A percentile compares a stretch with the other conserved stretches of the same genome.
Conservation (phyloP, 2,888 invertebrate genomes). For the Philonicus albiceps region DNA sequence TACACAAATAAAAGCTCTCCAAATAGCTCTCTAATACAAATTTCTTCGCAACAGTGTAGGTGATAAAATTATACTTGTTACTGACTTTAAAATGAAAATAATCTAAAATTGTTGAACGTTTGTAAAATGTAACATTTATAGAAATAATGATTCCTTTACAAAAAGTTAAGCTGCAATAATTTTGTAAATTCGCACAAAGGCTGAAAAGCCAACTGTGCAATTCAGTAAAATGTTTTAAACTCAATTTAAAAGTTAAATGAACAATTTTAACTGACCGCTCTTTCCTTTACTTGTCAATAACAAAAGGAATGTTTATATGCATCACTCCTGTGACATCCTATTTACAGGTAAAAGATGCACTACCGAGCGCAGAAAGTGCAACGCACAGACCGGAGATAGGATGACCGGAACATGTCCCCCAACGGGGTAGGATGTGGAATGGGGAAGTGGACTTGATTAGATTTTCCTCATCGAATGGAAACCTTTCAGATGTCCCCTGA, state of each 20-base stretch:
- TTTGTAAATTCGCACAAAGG: too few species aligned
- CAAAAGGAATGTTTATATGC: background rate
- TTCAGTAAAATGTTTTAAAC: background rate
- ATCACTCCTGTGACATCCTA: background rate
- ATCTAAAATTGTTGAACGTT: too few species aligned
- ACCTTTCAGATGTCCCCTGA: background rate
- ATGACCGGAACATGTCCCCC: background rate
- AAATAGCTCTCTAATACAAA: too few species aligned
- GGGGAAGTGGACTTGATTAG: background rate
- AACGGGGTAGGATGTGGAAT: background rate
- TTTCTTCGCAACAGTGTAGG: too few species aligned
- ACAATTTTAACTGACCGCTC: background rate
- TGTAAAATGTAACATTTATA: too few species aligned
- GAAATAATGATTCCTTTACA: too few species aligned
- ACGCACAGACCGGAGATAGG: background rate
- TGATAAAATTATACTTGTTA: too few species aligned
- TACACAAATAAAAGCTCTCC: too few species aligned
- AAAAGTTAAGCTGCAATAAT: too few species aligned
- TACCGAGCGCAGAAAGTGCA: background rate
- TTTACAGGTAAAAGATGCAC: background rate
- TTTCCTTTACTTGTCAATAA: background rate
- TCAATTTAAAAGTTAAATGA: background rate
- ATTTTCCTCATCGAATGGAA: background rate
- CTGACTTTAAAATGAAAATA: too few species aligned
- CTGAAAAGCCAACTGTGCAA: too few species aligned